Base-by-base conservation (phyloP, 2,888 invertebrate species). In the Agrilus mali region DNA sequence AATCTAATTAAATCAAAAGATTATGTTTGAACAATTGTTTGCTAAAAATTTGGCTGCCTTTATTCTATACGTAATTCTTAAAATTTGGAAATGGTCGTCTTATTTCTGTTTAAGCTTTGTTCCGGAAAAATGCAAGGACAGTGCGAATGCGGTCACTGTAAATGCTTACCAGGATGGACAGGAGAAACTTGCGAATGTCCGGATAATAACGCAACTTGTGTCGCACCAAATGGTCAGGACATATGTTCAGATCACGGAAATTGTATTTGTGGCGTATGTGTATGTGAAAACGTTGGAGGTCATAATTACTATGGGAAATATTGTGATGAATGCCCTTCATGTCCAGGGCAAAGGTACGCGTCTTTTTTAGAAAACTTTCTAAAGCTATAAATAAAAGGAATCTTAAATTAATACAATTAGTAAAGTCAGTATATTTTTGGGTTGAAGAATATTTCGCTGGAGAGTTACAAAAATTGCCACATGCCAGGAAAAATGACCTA, bases 321-420 rank as follows among this genome's bases (percentile, higher is more conserved):
- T 50, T 89, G 89, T 60, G 83, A 86, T 50, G 74, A 75, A 40
- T 87, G 87, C 55, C 75, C 79, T 0, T 76, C 79, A 0, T 85
- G 86, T 54, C 72, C 74, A 0, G 74, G 73, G 2, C 67, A 72
- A 50, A 71, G 77, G 50, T 61, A 50, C 40, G 38, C n/a, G n/a
- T n/a, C n/a, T n/a, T n/a, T n/a, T n/a, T n/a, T 38, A 35, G 15
- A 22, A 2, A 15, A 35, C 7, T 12, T 36, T 17, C 13, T 33
- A 22, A 15, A 15, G 8, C 33, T 36, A 17, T 36, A 17, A 17
- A 4, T 4, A 3, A 20, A 20, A 7, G 1, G n/a, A n/a, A n/a
- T n/a, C n/a, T n/a, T n/a, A n/a, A n/a, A n/a, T n/a, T n/a, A n/a
- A n/a, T n/a, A n/a, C n/a, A n/a, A n/a, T n/a, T n/a, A n/a, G n/a